These are phyloP conservation scores for Equus quagga DNA, from an alignment of 2,113 vertebrate species.

Conservation along the genomic window DNA sequence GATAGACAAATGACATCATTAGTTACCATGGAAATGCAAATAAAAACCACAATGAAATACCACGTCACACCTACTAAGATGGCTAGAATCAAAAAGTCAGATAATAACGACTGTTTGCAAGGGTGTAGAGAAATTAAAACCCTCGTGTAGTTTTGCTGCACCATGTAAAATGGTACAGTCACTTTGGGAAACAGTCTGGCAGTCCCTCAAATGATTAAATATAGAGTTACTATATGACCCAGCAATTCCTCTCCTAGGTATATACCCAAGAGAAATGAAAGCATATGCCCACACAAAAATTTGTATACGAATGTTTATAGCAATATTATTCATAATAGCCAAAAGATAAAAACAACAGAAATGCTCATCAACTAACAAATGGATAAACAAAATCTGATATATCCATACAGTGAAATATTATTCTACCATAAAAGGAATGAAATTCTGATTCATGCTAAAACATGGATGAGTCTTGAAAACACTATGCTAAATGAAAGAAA, in stretches of 20 bases:
- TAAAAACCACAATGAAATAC: neutral
- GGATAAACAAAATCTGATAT: neutral
- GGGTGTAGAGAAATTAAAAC: neutral
- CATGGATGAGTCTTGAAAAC: neutral
- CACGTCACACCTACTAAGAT: neutral
- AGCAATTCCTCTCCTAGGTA: neutral
- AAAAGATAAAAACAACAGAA: neutral
- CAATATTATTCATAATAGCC: neutral
- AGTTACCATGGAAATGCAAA: neutral
- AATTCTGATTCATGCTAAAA: neutral
- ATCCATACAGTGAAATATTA: neutral
- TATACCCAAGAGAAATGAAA: conserved; percentile 12
- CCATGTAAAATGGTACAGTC: neutral
- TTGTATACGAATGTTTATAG: neutral
- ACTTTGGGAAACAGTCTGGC: neutral
- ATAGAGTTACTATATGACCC: neutral
- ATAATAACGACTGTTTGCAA: neutral
- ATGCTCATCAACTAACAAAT: neutral
- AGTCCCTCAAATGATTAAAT: neutral
- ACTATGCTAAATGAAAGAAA: conserved; percentile 26
- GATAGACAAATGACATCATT: neutral
- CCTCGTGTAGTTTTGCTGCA: neutral
- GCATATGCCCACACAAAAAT: neutral
- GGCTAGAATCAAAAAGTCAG: neutral
- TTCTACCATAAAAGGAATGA: neutral